A percentile compares a stretch with the other conserved stretches of the same genome.
Evolutionary conservation across 1,140 invertebrate genomes (phyloP).

Genomic region (Rhagoletis zephyria): DNA sequence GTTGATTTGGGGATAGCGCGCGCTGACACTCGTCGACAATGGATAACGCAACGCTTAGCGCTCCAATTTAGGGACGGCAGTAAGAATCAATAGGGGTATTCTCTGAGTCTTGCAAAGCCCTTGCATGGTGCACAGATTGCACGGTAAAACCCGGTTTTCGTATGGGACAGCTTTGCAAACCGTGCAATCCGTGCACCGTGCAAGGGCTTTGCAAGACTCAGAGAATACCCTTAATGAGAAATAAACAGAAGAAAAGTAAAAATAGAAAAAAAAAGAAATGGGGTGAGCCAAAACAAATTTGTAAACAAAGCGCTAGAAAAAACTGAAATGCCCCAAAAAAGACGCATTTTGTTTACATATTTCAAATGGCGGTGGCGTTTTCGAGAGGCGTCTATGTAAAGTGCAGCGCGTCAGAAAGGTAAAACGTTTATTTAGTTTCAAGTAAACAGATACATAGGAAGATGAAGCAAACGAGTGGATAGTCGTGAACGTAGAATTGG

Average conservation of each 20-base stretch:
- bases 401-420: neutral
- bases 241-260: constrained; percentile 1
- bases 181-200: too few relatives aligned
- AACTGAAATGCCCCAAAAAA: neutral
- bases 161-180: too few relatives aligned
- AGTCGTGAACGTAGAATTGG: neutral
- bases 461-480: neutral
- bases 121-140: too few relatives aligned
- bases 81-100: too few relatives aligned
- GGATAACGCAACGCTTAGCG: too few relatives aligned
- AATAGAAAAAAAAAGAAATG: neutral
- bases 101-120: too few relatives aligned
- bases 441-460: neutral
- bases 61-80: too few relatives aligned
- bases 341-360: constrained; percentile 20
- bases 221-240: too few relatives aligned
- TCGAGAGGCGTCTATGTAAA: neutral
- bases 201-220: too few relatives aligned
- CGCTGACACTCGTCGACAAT: too few relatives aligned
- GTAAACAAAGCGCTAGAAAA: constrained; percentile 2
- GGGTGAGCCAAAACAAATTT: neutral
- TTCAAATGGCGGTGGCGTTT: neutral
- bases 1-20: too few relatives aligned
- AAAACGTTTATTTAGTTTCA: neutral
- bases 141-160: too few relatives aligned